Evolutionary conservation across 2,113 vertebrate species (phyloP), one percentile per base, ranked within the genome.

Genomic region (Todiramphus chloris): DNA sequence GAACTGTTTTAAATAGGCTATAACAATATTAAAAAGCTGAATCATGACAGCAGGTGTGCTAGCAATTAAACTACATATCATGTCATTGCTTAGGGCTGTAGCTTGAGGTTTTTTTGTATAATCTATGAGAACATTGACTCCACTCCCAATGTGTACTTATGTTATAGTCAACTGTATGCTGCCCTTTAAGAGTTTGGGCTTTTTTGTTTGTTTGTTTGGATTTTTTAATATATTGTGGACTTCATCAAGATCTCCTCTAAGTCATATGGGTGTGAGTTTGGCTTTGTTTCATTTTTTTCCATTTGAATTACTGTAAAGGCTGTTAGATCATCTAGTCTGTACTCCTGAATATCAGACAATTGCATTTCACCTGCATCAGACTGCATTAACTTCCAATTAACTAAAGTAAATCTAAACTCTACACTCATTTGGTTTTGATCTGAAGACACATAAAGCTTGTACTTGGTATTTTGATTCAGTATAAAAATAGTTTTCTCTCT

Each of bases 1-100:
- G 39, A 33, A 33, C 23, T 8, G 10, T 33, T 83, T 74, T 43
- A 91, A 81, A 55, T 56, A 69, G 6, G 4, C 15, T 93, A 27
- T 83, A 79, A 63, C 51, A 68, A 43, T 64, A 72, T 11, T 60
- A 25, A 94, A 93, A 67, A 87, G 14, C 35, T 82, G 85, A 87
- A 88, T 14, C 24, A 21, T 58, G 75, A 88, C 78, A 83, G 62
- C 85, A 94, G 78, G 53, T 93, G 50, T 76, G 70, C 48, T 76
- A 53, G n/a, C 43, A 94, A 88, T 94, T 88, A 95, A 68, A 59
- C 27, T 90, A 60, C 58, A 75, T 39, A 75, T 87, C 78, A 88
- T 86, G 70, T 31, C 24, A 58, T 58, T 76, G 41, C 67, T 82
- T 62, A 48, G 18, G 27, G 24, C 20, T 64, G 16, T 87, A 48